Evolutionary conservation across 35 echinoderm and acorn worm species (phyloP), one percentile per base, ranked within the genome.

Genomic region (Apostichopus californicus): DNA sequence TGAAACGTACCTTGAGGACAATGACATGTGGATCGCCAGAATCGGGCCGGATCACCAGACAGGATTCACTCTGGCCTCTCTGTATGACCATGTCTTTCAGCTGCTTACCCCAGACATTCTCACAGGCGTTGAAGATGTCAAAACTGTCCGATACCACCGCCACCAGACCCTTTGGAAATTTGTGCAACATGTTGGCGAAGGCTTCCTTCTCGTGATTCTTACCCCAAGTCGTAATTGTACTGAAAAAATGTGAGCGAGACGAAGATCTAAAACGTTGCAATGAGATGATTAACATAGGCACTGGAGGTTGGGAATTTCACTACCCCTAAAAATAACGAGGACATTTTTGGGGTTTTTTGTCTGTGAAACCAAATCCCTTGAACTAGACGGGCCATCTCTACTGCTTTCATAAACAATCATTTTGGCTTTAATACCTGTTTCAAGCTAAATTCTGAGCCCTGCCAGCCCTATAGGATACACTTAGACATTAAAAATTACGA

Each of bases 171-270:
- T 87, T 94, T 73, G 96, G 96, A 79, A 98, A 98, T 83, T 96
- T 89, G 9, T 90, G 11, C 21, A 98, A 83, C 97, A 98, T 98
- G 83, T 98, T 98, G 54, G 90, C 91, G 56, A 96, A 98, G 3
- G 97, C 97, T 54, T 96, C 91, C 25, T 79, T 89, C 78, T 98
- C 97, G 26, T 93, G 85, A 15, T 61, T 87, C 61, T 94, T 94
- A 13, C 97, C 96, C 97, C 97, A 98, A 0, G 94, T 91, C 92
- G 97, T 98, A 25, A 98, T 96, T 52, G 97, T 98, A 92, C 97
- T 98, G 90, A 95, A 93, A 93, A 92, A 28, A 28, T 28, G 26
- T 28, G 10, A 88, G 64, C 59, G 89, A 87, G 26, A 28, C 26
- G 1, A 28, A 28, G 26, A 28, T 28, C 26, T 28, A 1, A 28